Evolutionary conservation across 2,113 vertebrate genomes (phyloP).

Genomic region (Herpetotheres cachinnans): DNA sequence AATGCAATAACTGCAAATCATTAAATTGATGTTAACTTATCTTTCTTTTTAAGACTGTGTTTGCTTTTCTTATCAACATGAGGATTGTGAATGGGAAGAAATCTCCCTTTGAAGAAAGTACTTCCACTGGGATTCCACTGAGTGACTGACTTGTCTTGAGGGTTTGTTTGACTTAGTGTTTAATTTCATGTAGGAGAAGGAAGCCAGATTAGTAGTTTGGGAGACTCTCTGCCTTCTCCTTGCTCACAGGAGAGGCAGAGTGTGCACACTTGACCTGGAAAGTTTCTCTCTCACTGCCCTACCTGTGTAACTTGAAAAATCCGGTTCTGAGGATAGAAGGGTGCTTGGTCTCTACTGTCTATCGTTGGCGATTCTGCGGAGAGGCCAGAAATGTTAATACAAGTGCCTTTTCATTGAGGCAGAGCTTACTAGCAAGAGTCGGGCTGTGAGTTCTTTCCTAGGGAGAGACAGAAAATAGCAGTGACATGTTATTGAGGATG

Average conservation of each 20-base stretch:
- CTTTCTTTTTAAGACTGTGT: background rate
- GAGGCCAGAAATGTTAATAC: background rate
- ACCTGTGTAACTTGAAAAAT: background rate
- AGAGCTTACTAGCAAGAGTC: background rate
- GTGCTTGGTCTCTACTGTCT: background rate
- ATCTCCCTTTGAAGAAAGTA: background rate
- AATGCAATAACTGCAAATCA: background rate
- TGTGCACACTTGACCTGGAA: background rate
- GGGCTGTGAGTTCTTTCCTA: background rate
- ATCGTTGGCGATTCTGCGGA: background rate
- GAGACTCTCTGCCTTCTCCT: background rate
- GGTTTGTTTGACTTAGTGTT: background rate
- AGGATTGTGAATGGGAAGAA: constrained; percentile 4
- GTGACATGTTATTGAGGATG: background rate
- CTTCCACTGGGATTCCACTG: background rate
- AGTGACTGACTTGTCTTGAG: background rate
- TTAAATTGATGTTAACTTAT: background rate
- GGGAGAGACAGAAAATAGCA: background rate
- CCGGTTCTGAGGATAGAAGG: background rate
- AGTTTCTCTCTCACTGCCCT: background rate
- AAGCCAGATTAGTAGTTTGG: background rate
- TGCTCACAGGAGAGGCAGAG: background rate
- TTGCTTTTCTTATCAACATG: background rate
- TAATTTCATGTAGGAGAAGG: background rate
- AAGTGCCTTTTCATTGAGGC: background rate